Evolutionary conservation across 2,113 vertebrate species (phyloP).

Genomic region (Pseudolaguvia tuberculata): DNA sequence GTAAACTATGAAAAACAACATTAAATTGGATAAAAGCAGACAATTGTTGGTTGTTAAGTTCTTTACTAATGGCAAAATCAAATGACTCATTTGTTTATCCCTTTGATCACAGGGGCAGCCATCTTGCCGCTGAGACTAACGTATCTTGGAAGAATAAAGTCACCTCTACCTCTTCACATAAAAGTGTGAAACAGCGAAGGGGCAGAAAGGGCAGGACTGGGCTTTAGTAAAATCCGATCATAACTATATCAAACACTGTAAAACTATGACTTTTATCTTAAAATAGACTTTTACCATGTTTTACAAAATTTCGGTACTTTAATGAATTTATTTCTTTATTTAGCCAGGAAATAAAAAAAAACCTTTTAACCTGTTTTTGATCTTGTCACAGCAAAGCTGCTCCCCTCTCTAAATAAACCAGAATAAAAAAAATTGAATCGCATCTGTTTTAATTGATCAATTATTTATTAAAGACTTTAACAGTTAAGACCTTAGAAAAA

Average conservation of each 20-base stretch:
- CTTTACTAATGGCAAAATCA: too few relatives aligned
- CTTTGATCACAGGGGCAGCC: too few relatives aligned
- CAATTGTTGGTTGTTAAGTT: too few relatives aligned
- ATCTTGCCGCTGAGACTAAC: too few relatives aligned
- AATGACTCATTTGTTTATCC: too few relatives aligned
- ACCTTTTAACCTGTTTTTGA: conserved; percentile 37
- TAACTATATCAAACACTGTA: neutral
- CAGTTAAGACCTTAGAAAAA: neutral
- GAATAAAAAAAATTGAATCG: neutral
- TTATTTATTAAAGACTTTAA: neutral
- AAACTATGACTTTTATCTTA: neutral
- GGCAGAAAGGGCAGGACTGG: too few relatives aligned
- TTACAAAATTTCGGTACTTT: neutral
- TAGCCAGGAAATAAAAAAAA: neutral
- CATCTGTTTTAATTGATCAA: neutral
- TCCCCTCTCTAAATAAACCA: conserved; percentile 26
- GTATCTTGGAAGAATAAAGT: too few relatives aligned
- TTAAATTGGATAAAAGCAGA: too few relatives aligned
- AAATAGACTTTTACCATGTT: neutral
- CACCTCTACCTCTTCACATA: too few relatives aligned
- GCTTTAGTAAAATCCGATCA: neutral
- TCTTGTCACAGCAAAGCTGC: conserved; percentile 36
- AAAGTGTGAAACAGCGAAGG: too few relatives aligned
- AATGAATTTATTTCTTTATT: neutral
- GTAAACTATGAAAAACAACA: too few relatives aligned